These are phyloP conservation scores for Albula glossodonta DNA, from an alignment of 2,113 vertebrate genomes.

Conservation along the genomic window DNA sequence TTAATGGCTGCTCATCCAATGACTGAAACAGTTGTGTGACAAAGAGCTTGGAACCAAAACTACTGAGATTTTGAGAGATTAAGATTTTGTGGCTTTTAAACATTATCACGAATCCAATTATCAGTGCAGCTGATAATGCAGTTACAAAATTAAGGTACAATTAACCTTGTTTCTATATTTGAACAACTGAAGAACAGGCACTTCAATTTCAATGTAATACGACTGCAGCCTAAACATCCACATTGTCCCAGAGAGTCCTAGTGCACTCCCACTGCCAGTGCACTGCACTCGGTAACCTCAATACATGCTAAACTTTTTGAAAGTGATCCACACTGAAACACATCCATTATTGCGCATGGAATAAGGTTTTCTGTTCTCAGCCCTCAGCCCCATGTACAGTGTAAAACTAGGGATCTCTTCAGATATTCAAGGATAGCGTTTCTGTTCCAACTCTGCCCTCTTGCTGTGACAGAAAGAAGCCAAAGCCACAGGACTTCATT, in stretches of 20 bases:
- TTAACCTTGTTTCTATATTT: too few species aligned
- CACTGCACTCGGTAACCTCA: not conserved
- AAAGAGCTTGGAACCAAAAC: not conserved
- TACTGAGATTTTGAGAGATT: not conserved
- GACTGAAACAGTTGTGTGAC: not conserved
- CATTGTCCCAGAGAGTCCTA: not conserved
- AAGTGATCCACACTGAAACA: slow-evolving; percentile 12
- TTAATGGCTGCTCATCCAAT: too few species aligned
- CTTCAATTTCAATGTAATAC: slow-evolving; percentile 9
- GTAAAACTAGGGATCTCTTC: not conserved
- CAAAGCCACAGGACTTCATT: not conserved
- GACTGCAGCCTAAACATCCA: not conserved
- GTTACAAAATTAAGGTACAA: not conserved
- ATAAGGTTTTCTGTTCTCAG: not conserved
- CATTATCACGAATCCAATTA: not conserved
- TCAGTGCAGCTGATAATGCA: not conserved
- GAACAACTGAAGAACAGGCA: not conserved
- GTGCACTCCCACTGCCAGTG: not conserved
- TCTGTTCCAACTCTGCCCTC: slow-evolving; percentile 33
- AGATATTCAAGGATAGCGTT: not conserved
- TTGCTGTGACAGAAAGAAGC: slow-evolving; percentile 26
- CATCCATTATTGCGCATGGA: not conserved
- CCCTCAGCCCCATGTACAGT: not conserved
- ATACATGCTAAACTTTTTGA: not conserved
- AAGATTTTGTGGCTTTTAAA: not conserved